Conservation (phyloP, 2,888 invertebrate genomes). For the Gymnosoma rotundatum region DNA sequence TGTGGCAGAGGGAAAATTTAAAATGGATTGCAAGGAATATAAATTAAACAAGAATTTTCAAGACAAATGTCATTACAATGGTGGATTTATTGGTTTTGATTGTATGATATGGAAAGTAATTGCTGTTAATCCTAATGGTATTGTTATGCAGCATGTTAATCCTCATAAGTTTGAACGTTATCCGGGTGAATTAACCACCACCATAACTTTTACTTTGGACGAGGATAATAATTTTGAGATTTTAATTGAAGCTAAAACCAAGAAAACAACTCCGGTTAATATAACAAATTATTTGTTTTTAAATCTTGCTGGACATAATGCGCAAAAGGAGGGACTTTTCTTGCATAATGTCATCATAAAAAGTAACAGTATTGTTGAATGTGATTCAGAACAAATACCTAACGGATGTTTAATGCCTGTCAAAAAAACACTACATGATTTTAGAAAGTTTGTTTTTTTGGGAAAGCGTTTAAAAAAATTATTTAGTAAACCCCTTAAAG, state of each 20-base stretch:
- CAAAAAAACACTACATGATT: conserved; percentile 88
- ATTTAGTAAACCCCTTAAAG: conserved; percentile 18
- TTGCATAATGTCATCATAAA: conserved; percentile 89
- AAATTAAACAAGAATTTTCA: conserved; percentile 88
- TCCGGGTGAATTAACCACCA: conserved; percentile 90
- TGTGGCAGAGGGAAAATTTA: conserved; percentile 87
- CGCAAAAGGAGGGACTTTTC: conserved; percentile 85
- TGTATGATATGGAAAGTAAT: conserved; percentile 87
- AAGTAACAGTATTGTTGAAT: conserved; percentile 88
- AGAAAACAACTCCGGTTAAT: conserved; percentile 91
- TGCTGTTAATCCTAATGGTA: conserved; percentile 78
- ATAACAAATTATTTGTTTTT: conserved; percentile 94
- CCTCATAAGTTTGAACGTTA: conserved; percentile 93
- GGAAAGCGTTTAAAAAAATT: conserved; percentile 46
- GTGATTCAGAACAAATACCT: conserved; percentile 87
- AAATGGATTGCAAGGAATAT: conserved; percentile 86
- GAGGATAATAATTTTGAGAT: conserved; percentile 88
- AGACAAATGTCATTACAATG: conserved; percentile 88
- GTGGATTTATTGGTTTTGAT: conserved; percentile 92
- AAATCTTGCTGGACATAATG: conserved; percentile 92
- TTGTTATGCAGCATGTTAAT: conserved; percentile 90
- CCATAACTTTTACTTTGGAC: conserved; percentile 88
- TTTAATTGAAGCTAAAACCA: conserved; percentile 88
- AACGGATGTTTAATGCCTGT: conserved; percentile 89
- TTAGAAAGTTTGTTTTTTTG: conserved; percentile 77